Evolutionary conservation across 2,888 invertebrate species (phyloP).

Genomic region (Synanthedon andrenaeformis): DNA sequence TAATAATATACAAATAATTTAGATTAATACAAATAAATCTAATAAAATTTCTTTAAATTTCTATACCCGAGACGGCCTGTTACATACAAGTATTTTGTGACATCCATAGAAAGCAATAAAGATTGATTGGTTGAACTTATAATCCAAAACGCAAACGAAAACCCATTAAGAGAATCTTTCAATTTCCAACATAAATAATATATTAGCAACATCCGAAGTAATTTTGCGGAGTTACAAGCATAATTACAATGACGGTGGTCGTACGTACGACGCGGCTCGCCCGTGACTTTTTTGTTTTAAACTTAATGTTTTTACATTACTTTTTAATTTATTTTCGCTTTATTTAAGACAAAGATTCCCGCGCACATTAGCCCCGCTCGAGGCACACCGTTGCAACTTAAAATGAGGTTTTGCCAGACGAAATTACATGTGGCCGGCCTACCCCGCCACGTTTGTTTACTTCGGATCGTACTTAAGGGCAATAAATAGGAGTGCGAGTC

Average conservation of each 20-base stretch:
- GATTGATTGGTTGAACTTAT: too few relatives aligned
- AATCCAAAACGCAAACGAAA: too few relatives aligned
- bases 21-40: too few relatives aligned
- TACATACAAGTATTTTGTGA: too few relatives aligned
- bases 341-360: slow-evolving; percentile 51
- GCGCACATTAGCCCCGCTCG: slow-evolving; percentile 50
- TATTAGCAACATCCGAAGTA: slow-evolving; percentile 25
- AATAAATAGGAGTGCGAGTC: slow-evolving; percentile 56
- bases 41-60: too few relatives aligned
- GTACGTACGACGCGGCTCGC: slow-evolving; percentile 11
- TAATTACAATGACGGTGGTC: slow-evolving; percentile 44
- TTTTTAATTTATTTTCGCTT: slow-evolving; percentile 58
- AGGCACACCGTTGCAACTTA: slow-evolving; percentile 45
- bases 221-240: slow-evolving; percentile 48
- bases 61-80: too few relatives aligned
- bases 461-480: slow-evolving; percentile 67
- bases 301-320: slow-evolving; percentile 56
- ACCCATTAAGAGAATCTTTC: too few relatives aligned
- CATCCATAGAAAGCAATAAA: too few relatives aligned
- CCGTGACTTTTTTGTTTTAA: neutral
- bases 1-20: too few relatives aligned
- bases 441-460: slow-evolving; percentile 59
- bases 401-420: slow-evolving; percentile 59
- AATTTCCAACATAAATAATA: neutral
- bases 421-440: slow-evolving; percentile 58